phyloP scores from a whole-genome alignment of 2,888 invertebrate species.

The Taenaris catops region DNA sequence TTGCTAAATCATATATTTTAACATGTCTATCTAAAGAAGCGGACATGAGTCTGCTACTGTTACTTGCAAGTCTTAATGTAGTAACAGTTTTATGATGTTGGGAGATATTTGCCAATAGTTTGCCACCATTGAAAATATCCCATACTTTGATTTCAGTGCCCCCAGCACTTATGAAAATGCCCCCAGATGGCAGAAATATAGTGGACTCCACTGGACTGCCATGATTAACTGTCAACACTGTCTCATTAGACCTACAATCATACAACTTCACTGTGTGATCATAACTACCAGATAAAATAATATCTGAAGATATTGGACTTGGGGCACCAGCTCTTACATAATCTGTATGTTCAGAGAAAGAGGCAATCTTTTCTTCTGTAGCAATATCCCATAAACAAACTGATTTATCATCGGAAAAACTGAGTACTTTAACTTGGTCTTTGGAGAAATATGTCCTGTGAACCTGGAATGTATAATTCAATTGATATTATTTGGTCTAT shows the following conservation, averaged over 20 bases:
- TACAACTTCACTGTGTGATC: slow-evolving; percentile 93
- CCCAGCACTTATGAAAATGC: slow-evolving; percentile 94
- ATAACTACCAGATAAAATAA: slow-evolving; percentile 92
- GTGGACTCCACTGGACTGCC: slow-evolving; percentile 94
- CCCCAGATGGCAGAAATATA: slow-evolving; percentile 92
- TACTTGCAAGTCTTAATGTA: slow-evolving; percentile 88
- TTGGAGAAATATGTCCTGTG: slow-evolving; percentile 91
- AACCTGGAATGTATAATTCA: slow-evolving; percentile 78
- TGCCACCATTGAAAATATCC: slow-evolving; percentile 95
- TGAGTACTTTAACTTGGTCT: slow-evolving; percentile 88
- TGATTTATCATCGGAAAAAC: slow-evolving; percentile 95
- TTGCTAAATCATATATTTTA: slow-evolving; percentile 93
- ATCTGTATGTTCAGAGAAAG: slow-evolving; percentile 85
- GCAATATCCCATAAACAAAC: slow-evolving; percentile 95
- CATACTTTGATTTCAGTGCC: slow-evolving; percentile 95
- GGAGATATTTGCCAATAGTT: slow-evolving; percentile 89
- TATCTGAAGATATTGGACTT: slow-evolving; percentile 86
- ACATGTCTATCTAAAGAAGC: slow-evolving; percentile 96
- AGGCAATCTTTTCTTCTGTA: slow-evolving; percentile 85
- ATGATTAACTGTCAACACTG: slow-evolving; percentile 88
- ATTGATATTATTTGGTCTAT: no score
- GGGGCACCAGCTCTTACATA: slow-evolving; percentile 92
- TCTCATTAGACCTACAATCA: slow-evolving; percentile 87
- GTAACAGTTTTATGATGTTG: slow-evolving; percentile 98
- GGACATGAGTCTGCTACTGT: slow-evolving; percentile 91